Conservation (phyloP, 1,140 invertebrate species). For the Pachyrhynchus sulphureomaculatus region DNA sequence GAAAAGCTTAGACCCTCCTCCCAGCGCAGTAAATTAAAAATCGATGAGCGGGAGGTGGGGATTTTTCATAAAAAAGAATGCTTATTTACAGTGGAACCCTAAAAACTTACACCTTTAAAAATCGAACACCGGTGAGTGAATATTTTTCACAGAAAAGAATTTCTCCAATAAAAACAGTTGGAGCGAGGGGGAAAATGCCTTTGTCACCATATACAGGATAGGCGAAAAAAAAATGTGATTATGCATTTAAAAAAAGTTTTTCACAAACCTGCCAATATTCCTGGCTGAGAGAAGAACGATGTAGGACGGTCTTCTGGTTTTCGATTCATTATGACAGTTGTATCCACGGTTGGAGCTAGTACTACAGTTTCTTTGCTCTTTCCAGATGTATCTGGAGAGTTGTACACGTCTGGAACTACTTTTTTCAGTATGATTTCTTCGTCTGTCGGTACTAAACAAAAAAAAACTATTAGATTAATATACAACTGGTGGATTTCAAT, state of each 20-base stretch:
- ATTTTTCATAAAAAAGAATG: too few species aligned
- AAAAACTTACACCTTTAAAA: too few species aligned
- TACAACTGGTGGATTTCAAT: too few species aligned
- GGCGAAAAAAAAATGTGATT: neutral
- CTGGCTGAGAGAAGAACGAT: constrained; percentile 92
- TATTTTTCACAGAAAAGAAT: too few species aligned
- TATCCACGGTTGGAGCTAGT: constrained; percentile 20
- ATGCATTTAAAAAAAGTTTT: neutral
- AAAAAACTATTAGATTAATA: neutral
- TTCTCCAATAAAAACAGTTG: too few species aligned
- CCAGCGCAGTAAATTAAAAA: too few species aligned
- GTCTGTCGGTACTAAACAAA: neutral
- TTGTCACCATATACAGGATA: too few species aligned
- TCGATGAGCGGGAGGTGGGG: too few species aligned
- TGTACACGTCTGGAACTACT: constrained; percentile 13
- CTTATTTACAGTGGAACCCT: too few species aligned
- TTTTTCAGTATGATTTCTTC: constrained; percentile 12
- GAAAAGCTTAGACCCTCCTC: too few species aligned
- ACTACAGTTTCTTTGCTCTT: constrained; percentile 16
- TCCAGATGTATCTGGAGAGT: neutral
- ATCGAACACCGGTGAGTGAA: too few species aligned
- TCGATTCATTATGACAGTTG: constrained; percentile 70
- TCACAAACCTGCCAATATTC: constrained; percentile 85
- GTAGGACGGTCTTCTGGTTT: constrained; percentile 78
- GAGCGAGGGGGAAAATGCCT: too few species aligned